Base-by-base conservation (phyloP, 2,888 invertebrate species). In the Eucera pruinosa region DNA sequence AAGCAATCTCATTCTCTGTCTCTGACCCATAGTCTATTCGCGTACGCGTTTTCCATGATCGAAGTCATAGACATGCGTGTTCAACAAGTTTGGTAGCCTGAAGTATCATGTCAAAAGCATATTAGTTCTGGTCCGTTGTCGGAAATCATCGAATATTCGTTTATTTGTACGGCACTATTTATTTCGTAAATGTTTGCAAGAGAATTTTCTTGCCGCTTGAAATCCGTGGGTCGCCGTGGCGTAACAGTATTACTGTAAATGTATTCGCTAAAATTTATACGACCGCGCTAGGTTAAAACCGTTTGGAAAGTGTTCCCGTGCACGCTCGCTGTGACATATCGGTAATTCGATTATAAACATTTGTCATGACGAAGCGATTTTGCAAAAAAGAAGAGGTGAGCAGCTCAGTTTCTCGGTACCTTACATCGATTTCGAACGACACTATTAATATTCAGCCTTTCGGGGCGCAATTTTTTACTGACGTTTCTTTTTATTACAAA, bases 321-420 rank as follows among this genome's bases (percentile, higher is more conserved):
- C 23, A 30, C 9, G 9, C 65, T 45, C 9, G 9, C n/a, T 48
- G 20, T 27, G 23, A 25, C 9, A 66, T 75, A 60, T 57, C 30
- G 1, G 13, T 58, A 43, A 50, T 70, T 15, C 15, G 43, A 67
- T 67, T 74, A 60, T 23, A 39, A 20, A 27, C 9, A 18, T 73
- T 66, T 20, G 11, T 33, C 41, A 41, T 70, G 78, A 80, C 62
- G 20, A 33, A 36, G 57, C 62, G 47, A 7, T 60, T 75, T 58
- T 64, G 9, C 30, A 9, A 7, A 23, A 36, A 48, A 23, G 23
- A 62, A 25, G 20, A 45, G 58, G 58, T 60, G 43, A 27, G 9
- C 5, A 20, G 1, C 11, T 18, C 7, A 41, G 13, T 45, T 1
- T 7, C 52, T 41, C n/a, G 4, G 6, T n/a, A 15, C 30, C 48